A percentile compares a stretch with the other conserved stretches of the same genome.
Evolutionary conservation across 2,113 vertebrate species (phyloP).

Genomic region (Dipodomys stephensi): DNA sequence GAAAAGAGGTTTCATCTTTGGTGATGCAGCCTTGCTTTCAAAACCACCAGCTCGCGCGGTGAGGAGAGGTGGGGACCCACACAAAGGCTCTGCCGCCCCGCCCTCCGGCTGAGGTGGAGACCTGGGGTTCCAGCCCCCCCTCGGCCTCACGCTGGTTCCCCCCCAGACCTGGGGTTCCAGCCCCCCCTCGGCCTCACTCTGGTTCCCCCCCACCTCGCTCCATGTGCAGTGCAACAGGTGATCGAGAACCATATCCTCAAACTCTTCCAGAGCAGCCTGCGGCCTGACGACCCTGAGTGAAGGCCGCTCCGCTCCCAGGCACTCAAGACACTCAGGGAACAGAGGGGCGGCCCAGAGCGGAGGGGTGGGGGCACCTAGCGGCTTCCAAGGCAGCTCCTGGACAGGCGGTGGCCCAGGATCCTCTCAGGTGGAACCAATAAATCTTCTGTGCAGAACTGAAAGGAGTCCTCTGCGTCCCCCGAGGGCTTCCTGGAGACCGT

Average conservation of each 20-base stretch:
- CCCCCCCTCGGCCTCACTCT: fast-evolving
- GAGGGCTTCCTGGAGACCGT: background rate
- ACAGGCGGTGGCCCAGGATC: constrained; percentile 36
- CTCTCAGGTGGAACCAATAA: constrained; percentile 70
- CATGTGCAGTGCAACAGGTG: constrained; percentile 91
- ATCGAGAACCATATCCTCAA: constrained; percentile 93
- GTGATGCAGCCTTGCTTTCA: background rate
- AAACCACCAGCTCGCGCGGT: background rate
- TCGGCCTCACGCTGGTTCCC: fast-evolving
- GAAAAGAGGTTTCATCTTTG: background rate
- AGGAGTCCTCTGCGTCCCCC: background rate
- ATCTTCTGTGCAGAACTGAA: constrained; percentile 56
- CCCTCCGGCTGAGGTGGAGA: too few relatives aligned
- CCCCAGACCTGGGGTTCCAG: too few relatives aligned
- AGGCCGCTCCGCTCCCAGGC: background rate
- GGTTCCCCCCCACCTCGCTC: background rate
- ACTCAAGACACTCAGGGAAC: constrained; percentile 75
- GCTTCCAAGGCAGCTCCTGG: constrained; percentile 70
- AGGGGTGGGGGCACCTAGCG: constrained; percentile 22
- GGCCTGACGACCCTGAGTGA: constrained; percentile 56
- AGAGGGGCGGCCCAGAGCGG: background rate
- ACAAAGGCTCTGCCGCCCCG: background rate
- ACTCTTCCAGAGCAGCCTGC: constrained; percentile 85
- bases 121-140: fast-evolving
- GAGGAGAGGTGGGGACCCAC: too few relatives aligned